phyloP scores from a whole-genome alignment of 2,113 vertebrate genomes.

The Lathamus discolor region DNA sequence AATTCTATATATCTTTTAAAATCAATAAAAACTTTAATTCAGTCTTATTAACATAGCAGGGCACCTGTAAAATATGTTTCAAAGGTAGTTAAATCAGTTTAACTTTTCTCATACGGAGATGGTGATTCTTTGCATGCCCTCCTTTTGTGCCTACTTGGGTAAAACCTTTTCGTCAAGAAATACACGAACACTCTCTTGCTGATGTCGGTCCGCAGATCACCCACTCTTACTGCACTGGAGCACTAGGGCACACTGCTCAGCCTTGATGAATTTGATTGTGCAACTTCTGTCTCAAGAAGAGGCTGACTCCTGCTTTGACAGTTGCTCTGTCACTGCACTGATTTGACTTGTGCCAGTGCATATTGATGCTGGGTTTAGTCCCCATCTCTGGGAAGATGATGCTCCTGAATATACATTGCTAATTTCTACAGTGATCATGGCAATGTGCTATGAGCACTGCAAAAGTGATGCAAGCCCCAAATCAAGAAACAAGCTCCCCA shows the following conservation, averaged over 20 bases:
- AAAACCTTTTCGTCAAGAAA: neutral
- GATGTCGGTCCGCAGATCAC: neutral
- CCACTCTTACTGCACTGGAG: neutral
- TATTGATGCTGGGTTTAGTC: neutral
- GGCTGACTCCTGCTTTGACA: neutral
- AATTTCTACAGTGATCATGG: neutral
- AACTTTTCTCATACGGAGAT: neutral
- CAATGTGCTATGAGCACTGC: neutral
- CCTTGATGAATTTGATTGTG: neutral
- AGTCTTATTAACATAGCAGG: neutral
- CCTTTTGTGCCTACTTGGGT: neutral
- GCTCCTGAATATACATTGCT: neutral
- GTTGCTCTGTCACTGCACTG: neutral
- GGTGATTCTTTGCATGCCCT: neutral
- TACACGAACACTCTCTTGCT: neutral
- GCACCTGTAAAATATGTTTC: neutral
- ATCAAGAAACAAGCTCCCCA: neutral
- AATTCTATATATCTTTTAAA: neutral
- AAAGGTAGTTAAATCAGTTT: neutral
- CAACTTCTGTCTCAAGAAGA: neutral
- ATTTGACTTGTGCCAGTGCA: neutral
- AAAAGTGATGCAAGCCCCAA: neutral
- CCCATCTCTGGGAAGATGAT: neutral
- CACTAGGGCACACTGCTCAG: neutral
- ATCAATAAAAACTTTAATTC: neutral